phyloP scores from a whole-genome alignment of 2,797 vertebrate genomes.

The Sarcophilus harrisii region DNA sequence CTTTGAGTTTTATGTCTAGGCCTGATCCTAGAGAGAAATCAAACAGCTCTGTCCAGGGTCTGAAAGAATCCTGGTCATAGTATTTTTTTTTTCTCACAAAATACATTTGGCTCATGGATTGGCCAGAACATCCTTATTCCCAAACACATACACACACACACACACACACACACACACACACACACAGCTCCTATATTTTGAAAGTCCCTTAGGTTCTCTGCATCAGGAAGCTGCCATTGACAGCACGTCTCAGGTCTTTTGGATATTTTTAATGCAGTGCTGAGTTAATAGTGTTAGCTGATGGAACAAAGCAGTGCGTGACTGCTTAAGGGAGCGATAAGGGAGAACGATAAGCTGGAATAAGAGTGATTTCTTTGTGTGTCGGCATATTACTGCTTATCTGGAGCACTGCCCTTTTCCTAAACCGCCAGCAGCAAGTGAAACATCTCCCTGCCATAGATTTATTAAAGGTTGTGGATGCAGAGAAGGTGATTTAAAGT shows the following conservation, averaged over 20 bases:
- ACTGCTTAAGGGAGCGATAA: slow-evolving; percentile 62
- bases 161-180: background rate
- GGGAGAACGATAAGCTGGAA: slow-evolving; percentile 55
- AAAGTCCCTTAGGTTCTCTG: background rate
- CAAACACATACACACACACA: background rate
- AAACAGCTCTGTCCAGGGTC: background rate
- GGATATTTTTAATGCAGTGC: slow-evolving; percentile 24
- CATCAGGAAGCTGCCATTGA: slow-evolving; percentile 26
- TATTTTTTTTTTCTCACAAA: background rate
- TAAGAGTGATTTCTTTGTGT: slow-evolving; percentile 43
- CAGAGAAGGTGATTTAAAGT: slow-evolving; percentile 62
- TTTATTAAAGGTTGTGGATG: slow-evolving; percentile 66
- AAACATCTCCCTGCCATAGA: slow-evolving; percentile 35
- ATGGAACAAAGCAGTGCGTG: slow-evolving; percentile 22
- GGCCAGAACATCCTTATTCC: background rate
- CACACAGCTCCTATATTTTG: background rate
- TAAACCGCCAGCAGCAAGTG: slow-evolving; percentile 40
- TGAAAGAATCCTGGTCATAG: background rate
- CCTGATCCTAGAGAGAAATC: background rate
- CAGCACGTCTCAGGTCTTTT: slow-evolving; percentile 8
- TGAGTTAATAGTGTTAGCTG: slow-evolving; percentile 35
- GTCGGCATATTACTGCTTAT: slow-evolving; percentile 51
- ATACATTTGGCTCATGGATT: background rate
- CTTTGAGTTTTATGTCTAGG: background rate
- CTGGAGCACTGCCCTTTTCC: slow-evolving; percentile 67